Conservation (phyloP, 2,888 invertebrate species). For the Nyleta sp. region DNA sequence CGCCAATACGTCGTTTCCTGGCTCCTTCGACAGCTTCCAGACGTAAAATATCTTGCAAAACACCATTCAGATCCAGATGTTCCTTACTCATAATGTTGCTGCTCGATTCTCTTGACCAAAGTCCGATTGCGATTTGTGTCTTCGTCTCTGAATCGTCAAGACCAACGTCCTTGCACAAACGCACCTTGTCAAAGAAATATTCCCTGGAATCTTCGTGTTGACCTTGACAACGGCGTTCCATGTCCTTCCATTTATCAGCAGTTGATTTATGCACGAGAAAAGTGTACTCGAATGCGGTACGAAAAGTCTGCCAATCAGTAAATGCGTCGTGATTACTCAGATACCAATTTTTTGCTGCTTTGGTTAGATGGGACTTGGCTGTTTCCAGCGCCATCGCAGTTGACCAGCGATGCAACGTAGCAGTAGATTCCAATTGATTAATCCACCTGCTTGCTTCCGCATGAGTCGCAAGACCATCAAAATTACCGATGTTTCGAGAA, state of each 20-base stretch:
- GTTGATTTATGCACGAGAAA: slow-evolving; percentile 12
- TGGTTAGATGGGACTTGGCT: too few relatives aligned
- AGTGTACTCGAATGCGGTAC: background rate
- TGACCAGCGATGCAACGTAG: too few relatives aligned
- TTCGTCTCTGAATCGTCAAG: slow-evolving; percentile 31
- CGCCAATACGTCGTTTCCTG: background rate
- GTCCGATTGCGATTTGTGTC: slow-evolving; percentile 18
- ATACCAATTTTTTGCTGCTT: too few relatives aligned
- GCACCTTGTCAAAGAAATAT: slow-evolving; percentile 56
- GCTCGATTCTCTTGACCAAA: slow-evolving; percentile 24
- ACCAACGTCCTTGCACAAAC: slow-evolving; percentile 43
- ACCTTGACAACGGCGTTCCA: slow-evolving; percentile 41
- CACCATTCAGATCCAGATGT: slow-evolving; percentile 6
- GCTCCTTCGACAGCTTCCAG: slow-evolving; percentile 20
- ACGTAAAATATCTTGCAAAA: background rate
- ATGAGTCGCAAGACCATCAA: too few relatives aligned
- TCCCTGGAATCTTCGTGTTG: slow-evolving; percentile 28
- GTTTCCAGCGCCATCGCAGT: too few relatives aligned
- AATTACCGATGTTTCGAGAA: too few relatives aligned
- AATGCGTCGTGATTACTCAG: background rate
- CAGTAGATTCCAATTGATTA: too few relatives aligned
- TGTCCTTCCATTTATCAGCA: slow-evolving; percentile 54
- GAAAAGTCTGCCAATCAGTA: background rate
- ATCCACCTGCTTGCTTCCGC: too few relatives aligned
- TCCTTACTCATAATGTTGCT: background rate